Percentiles rank a stretch among this genome's conserved stretches.
phyloP scores from a whole-genome alignment of 2,113 vertebrate species.

The Cheilinus undulatus region DNA sequence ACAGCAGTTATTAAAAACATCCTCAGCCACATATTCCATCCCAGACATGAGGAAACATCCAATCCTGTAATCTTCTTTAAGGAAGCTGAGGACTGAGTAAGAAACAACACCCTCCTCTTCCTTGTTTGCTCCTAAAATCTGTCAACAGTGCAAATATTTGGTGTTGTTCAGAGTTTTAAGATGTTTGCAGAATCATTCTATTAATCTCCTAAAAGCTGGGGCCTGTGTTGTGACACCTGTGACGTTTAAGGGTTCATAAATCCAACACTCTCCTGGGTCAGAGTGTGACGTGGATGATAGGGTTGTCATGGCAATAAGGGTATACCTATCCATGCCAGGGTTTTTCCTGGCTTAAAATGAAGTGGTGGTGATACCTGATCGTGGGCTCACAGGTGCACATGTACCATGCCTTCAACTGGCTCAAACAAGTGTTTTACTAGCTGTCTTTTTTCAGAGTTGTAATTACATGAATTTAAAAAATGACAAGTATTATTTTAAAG shows the following conservation, averaged over 20 bases:
- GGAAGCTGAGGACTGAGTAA: too few species aligned
- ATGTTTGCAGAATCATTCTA: constrained; percentile 27
- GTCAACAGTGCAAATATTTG: neutral
- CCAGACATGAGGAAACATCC: neutral
- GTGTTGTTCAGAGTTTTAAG: too few species aligned
- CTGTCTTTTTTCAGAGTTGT: too few species aligned
- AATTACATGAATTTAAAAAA: too few species aligned
- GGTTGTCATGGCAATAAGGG: constrained; percentile 36
- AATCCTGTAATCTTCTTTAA: too few species aligned
- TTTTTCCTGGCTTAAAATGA: too few species aligned
- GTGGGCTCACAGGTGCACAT: too few species aligned
- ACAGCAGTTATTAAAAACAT: constrained; percentile 21
- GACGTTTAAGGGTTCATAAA: constrained; percentile 24
- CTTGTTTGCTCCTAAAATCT: neutral
- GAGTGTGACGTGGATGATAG: constrained; percentile 33
- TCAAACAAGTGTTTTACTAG: too few species aligned
- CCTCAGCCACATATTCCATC: neutral
- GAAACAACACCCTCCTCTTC: too few species aligned
- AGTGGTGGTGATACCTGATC: too few species aligned
- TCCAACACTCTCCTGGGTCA: constrained; percentile 41
- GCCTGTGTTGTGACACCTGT: constrained; percentile 15
- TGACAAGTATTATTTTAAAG: too few species aligned
- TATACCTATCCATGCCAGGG: constrained; percentile 31
- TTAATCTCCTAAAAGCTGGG: constrained; percentile 14
- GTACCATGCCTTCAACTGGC: too few species aligned